phyloP scores from a whole-genome alignment of 2,888 invertebrate genomes.

The Patella depressa region DNA sequence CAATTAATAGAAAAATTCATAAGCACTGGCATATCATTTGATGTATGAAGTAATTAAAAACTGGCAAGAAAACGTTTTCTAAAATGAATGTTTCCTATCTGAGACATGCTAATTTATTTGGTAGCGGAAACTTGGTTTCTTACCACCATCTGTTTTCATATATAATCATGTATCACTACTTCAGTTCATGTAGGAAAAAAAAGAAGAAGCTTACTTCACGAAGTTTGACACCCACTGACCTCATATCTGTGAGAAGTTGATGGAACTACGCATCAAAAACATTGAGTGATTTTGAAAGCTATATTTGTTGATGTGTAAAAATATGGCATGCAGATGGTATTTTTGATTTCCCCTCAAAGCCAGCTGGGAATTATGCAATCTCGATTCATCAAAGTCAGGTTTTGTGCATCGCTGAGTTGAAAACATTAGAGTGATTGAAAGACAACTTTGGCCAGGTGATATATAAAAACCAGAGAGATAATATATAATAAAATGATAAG shows the following conservation, averaged over 20 bases:
- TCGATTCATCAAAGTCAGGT: too few species aligned
- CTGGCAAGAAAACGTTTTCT: background rate
- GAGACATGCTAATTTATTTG: background rate
- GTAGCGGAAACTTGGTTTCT: background rate
- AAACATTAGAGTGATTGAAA: too few species aligned
- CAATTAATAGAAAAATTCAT: too few species aligned
- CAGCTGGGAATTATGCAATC: too few species aligned
- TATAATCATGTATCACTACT: constrained; percentile 8
- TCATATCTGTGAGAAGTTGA: background rate
- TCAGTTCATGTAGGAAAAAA: background rate
- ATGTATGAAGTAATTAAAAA: background rate
- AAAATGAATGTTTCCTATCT: constrained; percentile 10
- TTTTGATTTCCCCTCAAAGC: too few species aligned
- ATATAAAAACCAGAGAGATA: too few species aligned
- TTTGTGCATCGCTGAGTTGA: too few species aligned
- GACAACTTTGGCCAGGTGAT: too few species aligned
- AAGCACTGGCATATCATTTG: background rate
- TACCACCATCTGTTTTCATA: constrained; percentile 2
- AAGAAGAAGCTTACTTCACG: background rate
- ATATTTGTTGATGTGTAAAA: constrained; percentile 6
- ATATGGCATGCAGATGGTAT: background rate
- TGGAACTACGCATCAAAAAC: constrained; percentile 5
- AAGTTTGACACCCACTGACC: background rate
- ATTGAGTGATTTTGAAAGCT: constrained; percentile 1
- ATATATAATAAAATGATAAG: too few species aligned